Conservation (phyloP, 1,140 invertebrate genomes). For the Samia ricini region DNA sequence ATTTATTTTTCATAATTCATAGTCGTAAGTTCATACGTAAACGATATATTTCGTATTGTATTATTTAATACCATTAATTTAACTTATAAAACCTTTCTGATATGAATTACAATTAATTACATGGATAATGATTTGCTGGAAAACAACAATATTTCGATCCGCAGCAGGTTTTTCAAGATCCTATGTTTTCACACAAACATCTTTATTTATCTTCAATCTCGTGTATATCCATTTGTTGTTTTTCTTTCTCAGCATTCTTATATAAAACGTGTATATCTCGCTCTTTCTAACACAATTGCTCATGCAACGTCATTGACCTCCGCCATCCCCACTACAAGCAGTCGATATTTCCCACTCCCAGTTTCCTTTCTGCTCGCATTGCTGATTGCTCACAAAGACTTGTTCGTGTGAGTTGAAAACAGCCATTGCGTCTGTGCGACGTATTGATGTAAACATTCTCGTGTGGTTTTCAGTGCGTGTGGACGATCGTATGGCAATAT, state of each 20-base stretch:
- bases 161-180: not conserved
- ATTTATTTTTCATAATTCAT: no score
- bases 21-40: no score
- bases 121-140: not conserved
- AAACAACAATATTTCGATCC: no score
- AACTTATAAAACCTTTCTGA: no score
- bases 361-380: conserved; percentile 2
- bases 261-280: conserved; percentile 10
- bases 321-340: conserved; percentile 48
- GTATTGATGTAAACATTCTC: conserved; percentile 74
- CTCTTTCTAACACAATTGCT: conserved; percentile 17
- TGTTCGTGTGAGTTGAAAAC: conserved; percentile 52
- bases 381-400: not conserved
- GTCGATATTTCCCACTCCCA: conserved; percentile 45
- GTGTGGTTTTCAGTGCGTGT: conserved; percentile 70
- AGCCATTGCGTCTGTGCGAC: conserved; percentile 61
- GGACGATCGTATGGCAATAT: conserved; percentile 55
- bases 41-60: no score
- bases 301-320: conserved; percentile 60
- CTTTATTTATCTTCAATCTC: conserved; percentile 10
- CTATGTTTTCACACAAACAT: conserved; percentile 8
- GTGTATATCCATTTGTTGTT: conserved; percentile 34
- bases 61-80: no score
- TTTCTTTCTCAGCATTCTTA: conserved; percentile 26
- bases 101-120: not conserved